A percentile compares a stretch with the other conserved stretches of the same genome.
These are phyloP conservation scores for Tachypleus tridentatus DNA, from an alignment of 1,140 invertebrate genomes.

Conservation along the genomic window DNA sequence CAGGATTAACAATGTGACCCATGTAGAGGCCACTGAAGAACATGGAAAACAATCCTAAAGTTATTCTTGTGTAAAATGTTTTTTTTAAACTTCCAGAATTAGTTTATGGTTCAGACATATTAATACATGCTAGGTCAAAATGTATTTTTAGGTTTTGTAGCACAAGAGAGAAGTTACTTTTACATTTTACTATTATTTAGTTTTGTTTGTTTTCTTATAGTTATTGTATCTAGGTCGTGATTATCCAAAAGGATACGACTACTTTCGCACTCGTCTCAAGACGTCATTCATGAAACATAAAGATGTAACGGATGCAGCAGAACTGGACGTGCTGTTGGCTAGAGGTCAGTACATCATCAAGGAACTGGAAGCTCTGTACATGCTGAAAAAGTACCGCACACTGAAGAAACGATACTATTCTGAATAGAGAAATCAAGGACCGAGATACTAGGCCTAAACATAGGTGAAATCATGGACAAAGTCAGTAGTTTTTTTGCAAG, in stretches of 20 bases:
- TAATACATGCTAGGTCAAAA: too few species aligned
- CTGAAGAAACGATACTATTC: constrained; percentile 76
- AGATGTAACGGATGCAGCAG: constrained; percentile 57
- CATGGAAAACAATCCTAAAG: too few species aligned
- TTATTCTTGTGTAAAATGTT: too few species aligned
- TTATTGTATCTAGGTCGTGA: constrained; percentile 74
- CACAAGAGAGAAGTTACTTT: too few species aligned
- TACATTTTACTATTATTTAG: neutral
- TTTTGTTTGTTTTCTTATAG: constrained; percentile 6
- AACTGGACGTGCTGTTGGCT: constrained; percentile 61
- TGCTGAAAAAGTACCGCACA: constrained; percentile 78
- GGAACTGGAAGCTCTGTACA: constrained; percentile 87
- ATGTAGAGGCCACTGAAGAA: too few species aligned
- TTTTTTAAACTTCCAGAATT: too few species aligned
- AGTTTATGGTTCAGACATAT: too few species aligned
- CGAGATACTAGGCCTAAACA: too few species aligned
- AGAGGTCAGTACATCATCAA: constrained; percentile 80
- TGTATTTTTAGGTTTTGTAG: too few species aligned
- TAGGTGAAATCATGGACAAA: too few species aligned
- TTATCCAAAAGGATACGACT: constrained; percentile 73
- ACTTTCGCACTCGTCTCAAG: constrained; percentile 60
- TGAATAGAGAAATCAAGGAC: constrained; percentile 23
- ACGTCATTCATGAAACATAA: constrained; percentile 70
- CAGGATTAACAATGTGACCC: too few species aligned
- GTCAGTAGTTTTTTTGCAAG: too few species aligned